Evolutionary conservation across 2,797 vertebrate genomes (phyloP).

Genomic region (Glyptemys insculpta): DNA sequence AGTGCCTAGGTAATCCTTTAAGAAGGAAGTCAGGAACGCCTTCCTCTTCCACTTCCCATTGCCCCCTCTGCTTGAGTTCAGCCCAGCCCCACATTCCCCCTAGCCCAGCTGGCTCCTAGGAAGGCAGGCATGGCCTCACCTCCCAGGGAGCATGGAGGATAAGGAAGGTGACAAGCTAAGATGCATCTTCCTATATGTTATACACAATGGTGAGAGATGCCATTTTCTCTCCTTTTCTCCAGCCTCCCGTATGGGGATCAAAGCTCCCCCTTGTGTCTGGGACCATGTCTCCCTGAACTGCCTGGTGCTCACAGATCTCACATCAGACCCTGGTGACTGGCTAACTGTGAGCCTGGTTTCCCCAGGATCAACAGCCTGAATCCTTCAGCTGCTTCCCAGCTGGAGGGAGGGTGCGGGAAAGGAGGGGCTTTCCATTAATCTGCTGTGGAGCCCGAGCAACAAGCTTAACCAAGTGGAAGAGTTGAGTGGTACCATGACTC

Average conservation of each 20-base stretch:
- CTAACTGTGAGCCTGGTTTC: slow-evolving; percentile 44
- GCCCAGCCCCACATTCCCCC: neutral
- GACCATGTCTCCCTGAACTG: neutral
- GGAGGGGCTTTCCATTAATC: slow-evolving; percentile 63
- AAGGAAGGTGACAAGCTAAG: neutral
- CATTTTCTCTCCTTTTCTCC: slow-evolving; percentile 47
- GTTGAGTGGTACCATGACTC: neutral
- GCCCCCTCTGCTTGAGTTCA: neutral
- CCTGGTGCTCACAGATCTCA: neutral
- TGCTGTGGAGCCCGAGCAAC: neutral
- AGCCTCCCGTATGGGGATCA: neutral
- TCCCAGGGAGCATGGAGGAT: rapidly evolving
- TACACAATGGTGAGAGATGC: slow-evolving; percentile 21
- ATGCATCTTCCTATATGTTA: slow-evolving; percentile 43
- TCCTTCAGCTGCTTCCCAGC: slow-evolving; percentile 68
- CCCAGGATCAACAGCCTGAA: slow-evolving; percentile 67
- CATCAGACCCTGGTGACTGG: neutral
- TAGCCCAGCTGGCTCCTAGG: neutral
- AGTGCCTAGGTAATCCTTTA: rapidly evolving
- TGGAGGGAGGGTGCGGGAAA: neutral
- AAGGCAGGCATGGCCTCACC: neutral
- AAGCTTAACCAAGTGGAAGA: slow-evolving; percentile 50
- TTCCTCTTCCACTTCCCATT: neutral
- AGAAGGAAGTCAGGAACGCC: neutral
- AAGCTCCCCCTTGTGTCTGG: neutral